phyloP scores from a whole-genome alignment of 2,113 vertebrate species.

The Psittacula cyanocephala region DNA sequence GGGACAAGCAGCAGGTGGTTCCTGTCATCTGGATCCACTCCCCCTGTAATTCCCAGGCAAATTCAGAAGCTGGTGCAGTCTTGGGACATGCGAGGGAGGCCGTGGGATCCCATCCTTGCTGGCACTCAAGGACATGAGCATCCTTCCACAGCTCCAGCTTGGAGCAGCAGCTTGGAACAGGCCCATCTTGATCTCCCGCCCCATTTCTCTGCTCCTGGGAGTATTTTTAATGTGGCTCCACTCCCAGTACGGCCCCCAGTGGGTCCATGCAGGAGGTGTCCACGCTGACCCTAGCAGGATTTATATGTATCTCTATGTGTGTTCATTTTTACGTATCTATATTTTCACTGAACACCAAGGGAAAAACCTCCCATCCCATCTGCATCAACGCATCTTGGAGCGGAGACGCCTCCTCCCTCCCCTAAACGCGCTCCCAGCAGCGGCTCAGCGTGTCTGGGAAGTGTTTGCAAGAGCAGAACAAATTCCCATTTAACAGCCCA shows the following conservation, averaged over 20 bases:
- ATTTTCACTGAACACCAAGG: background rate
- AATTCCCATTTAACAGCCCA: background rate
- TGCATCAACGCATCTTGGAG: background rate
- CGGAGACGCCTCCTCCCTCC: background rate
- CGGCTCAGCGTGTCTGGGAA: background rate
- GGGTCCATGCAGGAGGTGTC: background rate
- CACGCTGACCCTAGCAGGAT: background rate
- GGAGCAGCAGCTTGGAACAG: background rate
- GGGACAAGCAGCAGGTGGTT: background rate
- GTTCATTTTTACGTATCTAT: background rate
- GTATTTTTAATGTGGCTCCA: background rate
- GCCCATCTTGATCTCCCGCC: rapidly evolving
- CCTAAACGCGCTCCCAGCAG: background rate
- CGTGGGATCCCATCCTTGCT: background rate
- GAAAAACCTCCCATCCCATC: too few species aligned
- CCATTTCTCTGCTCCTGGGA: background rate
- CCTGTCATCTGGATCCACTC: rapidly evolving
- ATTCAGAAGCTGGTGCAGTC: background rate
- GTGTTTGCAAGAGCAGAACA: background rate
- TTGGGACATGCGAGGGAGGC: background rate
- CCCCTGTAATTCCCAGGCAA: background rate
- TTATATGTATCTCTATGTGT: background rate
- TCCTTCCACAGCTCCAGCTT: background rate
- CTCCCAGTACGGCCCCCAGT: rapidly evolving
- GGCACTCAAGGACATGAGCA: background rate